phyloP scores from a whole-genome alignment of 2,113 vertebrate genomes.

The Cyanoderma ruficeps region DNA sequence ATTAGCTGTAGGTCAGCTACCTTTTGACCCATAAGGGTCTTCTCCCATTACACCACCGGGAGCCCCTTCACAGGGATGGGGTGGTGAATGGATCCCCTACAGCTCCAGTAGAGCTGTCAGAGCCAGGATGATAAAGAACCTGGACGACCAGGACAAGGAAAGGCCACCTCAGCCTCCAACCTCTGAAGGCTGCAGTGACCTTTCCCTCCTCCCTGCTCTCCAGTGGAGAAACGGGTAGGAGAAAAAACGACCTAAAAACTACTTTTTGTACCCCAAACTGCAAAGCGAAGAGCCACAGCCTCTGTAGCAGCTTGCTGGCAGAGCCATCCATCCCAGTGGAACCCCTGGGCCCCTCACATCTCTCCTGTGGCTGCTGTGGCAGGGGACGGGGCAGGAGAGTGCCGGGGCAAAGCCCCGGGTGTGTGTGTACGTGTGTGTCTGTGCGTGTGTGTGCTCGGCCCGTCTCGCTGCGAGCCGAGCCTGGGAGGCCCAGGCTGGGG shows the following conservation, averaged over 20 bases:
- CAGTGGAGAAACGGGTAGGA: fast-evolving
- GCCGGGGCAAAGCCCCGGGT: background rate
- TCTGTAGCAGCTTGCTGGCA: background rate
- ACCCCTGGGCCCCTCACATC: background rate
- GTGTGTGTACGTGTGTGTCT: background rate
- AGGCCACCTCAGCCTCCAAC: background rate
- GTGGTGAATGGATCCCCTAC: background rate
- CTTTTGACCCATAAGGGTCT: background rate
- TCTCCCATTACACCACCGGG: background rate
- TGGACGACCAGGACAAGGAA: background rate
- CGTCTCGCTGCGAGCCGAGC: slow-evolving; percentile 1
- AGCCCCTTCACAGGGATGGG: background rate
- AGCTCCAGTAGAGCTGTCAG: background rate
- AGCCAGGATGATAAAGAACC: background rate
- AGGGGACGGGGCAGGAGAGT: background rate
- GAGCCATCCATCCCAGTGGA: background rate
- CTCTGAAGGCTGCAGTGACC: background rate
- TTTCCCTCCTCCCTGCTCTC: background rate
- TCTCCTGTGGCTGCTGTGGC: background rate
- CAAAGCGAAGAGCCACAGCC: background rate
- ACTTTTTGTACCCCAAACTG: background rate
- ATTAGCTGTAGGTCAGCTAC: background rate
- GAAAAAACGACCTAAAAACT: background rate
- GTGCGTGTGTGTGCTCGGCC: background rate
- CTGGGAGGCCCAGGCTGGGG: slow-evolving; percentile 44